Evolutionary conservation across 2,888 invertebrate genomes (phyloP).

Genomic region (Drosophila heteroneura): DNA sequence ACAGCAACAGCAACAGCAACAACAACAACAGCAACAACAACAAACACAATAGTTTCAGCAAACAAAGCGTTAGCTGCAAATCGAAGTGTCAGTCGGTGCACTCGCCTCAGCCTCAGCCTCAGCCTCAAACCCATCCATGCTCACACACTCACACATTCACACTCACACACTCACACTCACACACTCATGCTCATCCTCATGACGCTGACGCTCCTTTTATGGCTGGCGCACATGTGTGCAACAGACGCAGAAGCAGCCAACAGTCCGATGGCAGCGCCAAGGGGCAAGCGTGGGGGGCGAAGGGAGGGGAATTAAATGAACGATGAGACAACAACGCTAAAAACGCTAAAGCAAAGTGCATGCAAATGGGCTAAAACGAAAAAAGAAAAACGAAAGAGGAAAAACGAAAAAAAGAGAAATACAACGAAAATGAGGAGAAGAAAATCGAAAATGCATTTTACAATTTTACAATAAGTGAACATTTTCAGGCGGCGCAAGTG

Average conservation of each 20-base stretch:
- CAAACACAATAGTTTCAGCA: conserved; percentile 22
- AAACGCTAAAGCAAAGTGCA: conserved; percentile 73
- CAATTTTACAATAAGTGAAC: conserved; percentile 72
- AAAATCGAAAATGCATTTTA: conserved; percentile 58
- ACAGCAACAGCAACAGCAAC: conserved; percentile 56
- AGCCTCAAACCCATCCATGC: conserved; percentile 9
- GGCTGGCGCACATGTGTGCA: conserved; percentile 79
- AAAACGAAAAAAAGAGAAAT: neutral
- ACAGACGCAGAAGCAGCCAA: conserved; percentile 58
- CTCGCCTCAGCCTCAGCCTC: conserved; percentile 44
- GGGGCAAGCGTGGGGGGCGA: conserved; percentile 2
- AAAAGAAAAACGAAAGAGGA: neutral
- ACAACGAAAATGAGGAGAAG: neutral
- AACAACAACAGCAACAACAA: conserved; percentile 9
- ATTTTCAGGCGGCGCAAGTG: conserved; percentile 46
- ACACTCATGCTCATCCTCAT: conserved; percentile 13
- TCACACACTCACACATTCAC: conserved; percentile 6
- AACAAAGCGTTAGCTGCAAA: conserved; percentile 62
- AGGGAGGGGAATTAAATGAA: conserved; percentile 20
- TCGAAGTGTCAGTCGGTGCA: conserved; percentile 75
- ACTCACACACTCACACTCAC: conserved; percentile 6
- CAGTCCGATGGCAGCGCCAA: conserved; percentile 1
- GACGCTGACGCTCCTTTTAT: conserved; percentile 65
- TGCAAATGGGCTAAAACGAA: conserved; percentile 70
- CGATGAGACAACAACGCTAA: conserved; percentile 55